phyloP scores from a whole-genome alignment of 2,888 invertebrate species.

The Rhingia rostrata region DNA sequence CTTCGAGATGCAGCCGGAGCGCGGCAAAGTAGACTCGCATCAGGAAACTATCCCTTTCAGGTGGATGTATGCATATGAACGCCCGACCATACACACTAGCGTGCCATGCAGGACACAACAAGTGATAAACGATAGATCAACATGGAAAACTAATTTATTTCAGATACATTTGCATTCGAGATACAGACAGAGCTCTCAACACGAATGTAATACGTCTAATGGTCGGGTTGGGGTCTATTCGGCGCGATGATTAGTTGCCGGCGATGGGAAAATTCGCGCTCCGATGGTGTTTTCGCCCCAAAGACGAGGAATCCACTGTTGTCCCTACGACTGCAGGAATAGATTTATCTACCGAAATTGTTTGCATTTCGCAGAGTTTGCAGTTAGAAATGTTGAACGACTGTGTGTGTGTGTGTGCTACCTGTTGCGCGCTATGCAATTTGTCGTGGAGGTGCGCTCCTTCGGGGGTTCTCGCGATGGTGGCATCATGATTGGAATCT shows the following conservation, averaged over 20 bases:
- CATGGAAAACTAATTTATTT: slow-evolving; percentile 83
- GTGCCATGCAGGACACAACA: slow-evolving; percentile 72
- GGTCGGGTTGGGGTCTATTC: slow-evolving; percentile 48
- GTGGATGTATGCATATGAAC: slow-evolving; percentile 33
- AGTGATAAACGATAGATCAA: slow-evolving; percentile 81
- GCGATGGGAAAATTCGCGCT: slow-evolving; percentile 38
- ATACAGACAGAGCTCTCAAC: slow-evolving; percentile 69
- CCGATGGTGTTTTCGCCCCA: background rate
- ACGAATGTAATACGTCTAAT: slow-evolving; percentile 73
- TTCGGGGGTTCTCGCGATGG: slow-evolving; percentile 1
- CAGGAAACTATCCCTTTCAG: slow-evolving; percentile 74
- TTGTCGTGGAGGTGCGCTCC: slow-evolving; percentile 51
- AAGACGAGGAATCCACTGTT: slow-evolving; percentile 40
- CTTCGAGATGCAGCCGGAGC: slow-evolving; percentile 10
- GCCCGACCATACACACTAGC: slow-evolving; percentile 41
- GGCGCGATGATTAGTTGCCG: slow-evolving; percentile 58
- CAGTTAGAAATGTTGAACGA: slow-evolving; percentile 60
- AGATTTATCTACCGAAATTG: slow-evolving; percentile 65
- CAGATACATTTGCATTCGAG: slow-evolving; percentile 72
- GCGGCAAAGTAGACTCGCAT: slow-evolving; percentile 37
- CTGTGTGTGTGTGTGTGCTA: slow-evolving; percentile 32
- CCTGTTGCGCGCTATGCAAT: slow-evolving; percentile 71
- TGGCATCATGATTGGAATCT: background rate
- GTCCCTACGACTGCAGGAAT: slow-evolving; percentile 64
- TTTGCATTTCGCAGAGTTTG: slow-evolving; percentile 42